Base-by-base conservation (phyloP, 2,797 vertebrate genomes). In the Atherinosoma microstoma region DNA sequence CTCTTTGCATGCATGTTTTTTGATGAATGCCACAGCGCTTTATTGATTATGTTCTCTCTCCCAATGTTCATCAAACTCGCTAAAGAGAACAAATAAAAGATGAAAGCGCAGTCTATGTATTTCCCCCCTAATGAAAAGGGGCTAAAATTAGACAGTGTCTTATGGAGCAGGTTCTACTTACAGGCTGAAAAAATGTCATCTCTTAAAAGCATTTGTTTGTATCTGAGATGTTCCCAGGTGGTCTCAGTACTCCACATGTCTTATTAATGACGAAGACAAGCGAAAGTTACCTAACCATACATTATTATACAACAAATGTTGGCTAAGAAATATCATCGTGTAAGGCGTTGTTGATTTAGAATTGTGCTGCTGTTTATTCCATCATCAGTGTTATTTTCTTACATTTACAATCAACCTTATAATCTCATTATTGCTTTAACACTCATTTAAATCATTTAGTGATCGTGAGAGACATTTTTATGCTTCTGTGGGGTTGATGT, bases 81-180 rank as follows among this genome's bases (percentile, higher is more conserved):
- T 90, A 89, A 93, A 93, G 84, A 91, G 82, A 84, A 89, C 90
- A 93, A 93, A 93, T 93, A 92, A 94, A 92, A 95, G 93, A 93
- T 93, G 90, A 93, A 94, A 89, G 75, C 51, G 27, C 67, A 20
- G 78, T 86, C 83, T 87, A 78, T 75, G 65, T 86, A 59, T 84
- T 87, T 76, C 60, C 78, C 78, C 86, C 78, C 81, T 88, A 93
- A 94, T 91, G 86, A 91, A 93, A 91, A 91, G 6, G 87, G 82
- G 67, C 79, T 90, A 89, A 91, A 92, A 92, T 91, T 93, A 93
- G 91, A 90, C 80, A 3, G 54, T 29, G 69, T 87, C 83, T 83
- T 36, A 67, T 70, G 78, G 75, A 86, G 89, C 78, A 81, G 72
- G 87, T 80, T 80, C 74, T 83, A 70, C 85, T 80, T 70, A 73